Conservation (phyloP, 37 sponge, comb jelly and placozoan genomes). For the Spongilla lacustris region DNA sequence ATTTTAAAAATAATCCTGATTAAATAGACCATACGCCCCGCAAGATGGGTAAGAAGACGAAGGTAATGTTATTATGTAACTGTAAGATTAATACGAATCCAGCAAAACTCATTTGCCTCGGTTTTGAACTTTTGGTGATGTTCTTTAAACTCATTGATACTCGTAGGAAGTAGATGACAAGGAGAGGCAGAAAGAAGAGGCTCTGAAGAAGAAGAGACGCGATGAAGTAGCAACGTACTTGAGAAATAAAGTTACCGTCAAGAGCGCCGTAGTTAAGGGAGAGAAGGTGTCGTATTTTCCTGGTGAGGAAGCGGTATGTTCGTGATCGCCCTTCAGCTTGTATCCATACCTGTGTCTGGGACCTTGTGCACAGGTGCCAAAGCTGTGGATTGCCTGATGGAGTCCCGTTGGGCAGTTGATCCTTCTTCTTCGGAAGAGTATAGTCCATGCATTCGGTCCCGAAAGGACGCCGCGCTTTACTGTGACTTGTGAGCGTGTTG, state of each 20-base stretch:
- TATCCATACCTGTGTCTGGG: too few species aligned
- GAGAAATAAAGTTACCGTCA: conserved; percentile 43
- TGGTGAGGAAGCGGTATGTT: conserved; percentile 27
- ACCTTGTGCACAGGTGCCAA: conserved; percentile 42
- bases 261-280: conserved; percentile 59
- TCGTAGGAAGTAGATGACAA: not conserved
- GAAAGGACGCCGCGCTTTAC: conserved; percentile 43
- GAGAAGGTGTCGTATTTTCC: conserved; percentile 69
- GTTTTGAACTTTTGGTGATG: too few species aligned
- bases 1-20: not conserved
- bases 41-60: conserved; percentile 32
- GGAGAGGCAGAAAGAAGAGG: not conserved
- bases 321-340: not conserved
- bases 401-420: conserved; percentile 50
- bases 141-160: not conserved
- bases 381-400: conserved; percentile 70
- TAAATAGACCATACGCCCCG: not conserved
- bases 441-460: conserved; percentile 35
- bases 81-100: too few species aligned
- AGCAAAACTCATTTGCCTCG: too few species aligned
- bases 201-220: conserved; percentile 6
- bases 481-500: conserved; percentile 40
- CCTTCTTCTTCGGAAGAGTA: conserved; percentile 1
- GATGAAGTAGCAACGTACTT: conserved; percentile 69
- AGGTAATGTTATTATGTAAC: not conserved